Evolutionary conservation across 2,888 invertebrate genomes (phyloP).

Genomic region (Syrista parreyssii): DNA sequence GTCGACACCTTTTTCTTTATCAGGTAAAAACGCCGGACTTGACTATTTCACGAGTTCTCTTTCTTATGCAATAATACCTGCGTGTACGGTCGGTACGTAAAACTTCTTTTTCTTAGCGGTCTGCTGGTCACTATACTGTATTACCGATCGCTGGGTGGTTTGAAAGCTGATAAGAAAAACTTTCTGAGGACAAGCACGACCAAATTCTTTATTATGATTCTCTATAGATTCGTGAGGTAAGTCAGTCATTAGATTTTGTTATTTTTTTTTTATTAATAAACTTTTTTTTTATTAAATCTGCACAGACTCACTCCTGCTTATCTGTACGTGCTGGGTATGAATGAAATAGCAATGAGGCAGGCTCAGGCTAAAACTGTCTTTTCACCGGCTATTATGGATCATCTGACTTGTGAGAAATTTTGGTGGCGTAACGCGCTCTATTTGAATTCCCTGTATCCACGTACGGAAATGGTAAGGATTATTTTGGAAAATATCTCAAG

Average conservation of each 20-base stretch:
- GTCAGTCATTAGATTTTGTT: constrained; percentile 13
- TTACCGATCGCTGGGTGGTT: constrained; percentile 78
- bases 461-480: constrained; percentile 70
- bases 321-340: constrained; percentile 69
- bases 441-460: constrained; percentile 72
- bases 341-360: constrained; percentile 68
- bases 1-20: constrained; percentile 91
- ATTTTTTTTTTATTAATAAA: no score
- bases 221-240: constrained; percentile 75
- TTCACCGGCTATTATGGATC: constrained; percentile 70
- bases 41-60: not conserved
- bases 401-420: constrained; percentile 69
- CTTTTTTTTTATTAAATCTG: no score
- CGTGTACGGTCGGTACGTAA: not conserved
- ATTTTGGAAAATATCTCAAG: no score
- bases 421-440: constrained; percentile 77
- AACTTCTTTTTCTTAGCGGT: constrained; percentile 70
- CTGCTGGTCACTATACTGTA: constrained; percentile 85
- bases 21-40: no score
- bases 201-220: constrained; percentile 69
- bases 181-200: constrained; percentile 60
- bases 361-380: constrained; percentile 66
- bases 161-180: constrained; percentile 71
- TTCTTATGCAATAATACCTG: not conserved
- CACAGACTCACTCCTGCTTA: constrained; percentile 73